Conservation (phyloP, 2,113 vertebrate species). For the Pithys albifrons region DNA sequence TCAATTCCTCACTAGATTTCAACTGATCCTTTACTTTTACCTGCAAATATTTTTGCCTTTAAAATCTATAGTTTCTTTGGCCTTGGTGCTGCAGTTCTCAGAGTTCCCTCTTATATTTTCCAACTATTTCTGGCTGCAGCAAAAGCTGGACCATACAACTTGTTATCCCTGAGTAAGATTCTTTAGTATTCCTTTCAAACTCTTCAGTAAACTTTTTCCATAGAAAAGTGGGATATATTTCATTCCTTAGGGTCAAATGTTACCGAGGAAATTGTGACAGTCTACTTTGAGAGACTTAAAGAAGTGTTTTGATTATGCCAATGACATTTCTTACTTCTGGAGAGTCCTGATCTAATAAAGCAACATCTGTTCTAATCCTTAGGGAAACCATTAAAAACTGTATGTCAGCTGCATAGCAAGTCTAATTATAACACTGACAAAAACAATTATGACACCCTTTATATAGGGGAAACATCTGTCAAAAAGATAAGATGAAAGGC, state of each 20-base stretch:
- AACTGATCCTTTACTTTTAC: background rate
- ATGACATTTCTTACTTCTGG: conserved; percentile 38
- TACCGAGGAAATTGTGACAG: background rate
- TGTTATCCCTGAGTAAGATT: background rate
- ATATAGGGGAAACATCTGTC: conserved; percentile 64
- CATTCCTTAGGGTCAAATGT: conserved; percentile 2
- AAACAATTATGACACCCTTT: conserved; percentile 65
- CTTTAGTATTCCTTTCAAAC: background rate
- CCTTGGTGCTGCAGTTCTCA: background rate
- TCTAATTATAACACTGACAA: conserved; percentile 70
- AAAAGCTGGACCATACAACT: background rate
- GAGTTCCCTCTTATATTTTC: background rate
- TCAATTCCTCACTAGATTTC: background rate
- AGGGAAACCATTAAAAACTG: conserved; percentile 64
- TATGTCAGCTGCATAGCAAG: conserved; percentile 58
- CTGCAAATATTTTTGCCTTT: background rate
- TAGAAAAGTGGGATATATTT: background rate
- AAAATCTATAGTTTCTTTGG: background rate
- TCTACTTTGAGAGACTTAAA: background rate
- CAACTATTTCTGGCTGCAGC: background rate
- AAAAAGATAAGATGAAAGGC: conserved; percentile 64
- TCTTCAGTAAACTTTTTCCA: background rate
- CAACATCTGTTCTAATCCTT: conserved; percentile 64
- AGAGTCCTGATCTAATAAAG: conserved; percentile 53
- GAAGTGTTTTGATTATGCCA: conserved; percentile 49